These are phyloP conservation scores for Phalloptychus januarius DNA, from an alignment of 2,797 vertebrate genomes.

Conservation along the genomic window DNA sequence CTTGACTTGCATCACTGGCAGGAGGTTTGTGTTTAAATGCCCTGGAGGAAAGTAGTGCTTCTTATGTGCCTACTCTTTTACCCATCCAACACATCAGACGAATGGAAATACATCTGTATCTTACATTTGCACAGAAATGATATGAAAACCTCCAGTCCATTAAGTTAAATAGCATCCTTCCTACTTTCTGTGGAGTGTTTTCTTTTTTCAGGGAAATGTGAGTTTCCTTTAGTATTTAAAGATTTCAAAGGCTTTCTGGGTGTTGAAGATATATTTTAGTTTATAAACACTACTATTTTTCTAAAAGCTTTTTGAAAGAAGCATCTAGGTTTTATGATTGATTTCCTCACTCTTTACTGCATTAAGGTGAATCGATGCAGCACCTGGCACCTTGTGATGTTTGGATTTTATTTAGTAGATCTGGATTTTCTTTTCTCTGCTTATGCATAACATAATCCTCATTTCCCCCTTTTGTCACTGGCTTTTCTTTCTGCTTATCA, in stretches of 20 bases:
- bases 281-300: slow-evolving; percentile 34
- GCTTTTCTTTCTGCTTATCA: slow-evolving; percentile 5
- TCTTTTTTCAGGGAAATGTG: slow-evolving; percentile 24
- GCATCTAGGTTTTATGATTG: slow-evolving; percentile 46
- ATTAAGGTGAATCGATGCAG: slow-evolving; percentile 54
- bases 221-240: slow-evolving; percentile 37
- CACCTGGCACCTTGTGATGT: slow-evolving; percentile 28
- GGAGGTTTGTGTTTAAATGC: slow-evolving; percentile 19
- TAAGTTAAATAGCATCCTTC: slow-evolving; percentile 30
- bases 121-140: slow-evolving; percentile 18
- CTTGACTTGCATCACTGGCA: slow-evolving; percentile 13
- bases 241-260: slow-evolving; percentile 30
- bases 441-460: neutral
- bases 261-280: slow-evolving; percentile 35
- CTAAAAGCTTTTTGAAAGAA: slow-evolving; percentile 63
- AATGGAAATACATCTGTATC: slow-evolving; percentile 27
- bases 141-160: slow-evolving; percentile 15
- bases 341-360: slow-evolving; percentile 38
- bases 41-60: slow-evolving; percentile 20
- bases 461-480: slow-evolving; percentile 8
- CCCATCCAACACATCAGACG: slow-evolving; percentile 7
- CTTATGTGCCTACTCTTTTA: slow-evolving; percentile 8
- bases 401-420: slow-evolving; percentile 46
- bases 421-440: slow-evolving; percentile 4
- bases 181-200: slow-evolving; percentile 2